Evolutionary conservation across 2,113 vertebrate genomes (phyloP), one percentile per base, ranked within the genome.

Genomic region (Crocuta crocuta): DNA sequence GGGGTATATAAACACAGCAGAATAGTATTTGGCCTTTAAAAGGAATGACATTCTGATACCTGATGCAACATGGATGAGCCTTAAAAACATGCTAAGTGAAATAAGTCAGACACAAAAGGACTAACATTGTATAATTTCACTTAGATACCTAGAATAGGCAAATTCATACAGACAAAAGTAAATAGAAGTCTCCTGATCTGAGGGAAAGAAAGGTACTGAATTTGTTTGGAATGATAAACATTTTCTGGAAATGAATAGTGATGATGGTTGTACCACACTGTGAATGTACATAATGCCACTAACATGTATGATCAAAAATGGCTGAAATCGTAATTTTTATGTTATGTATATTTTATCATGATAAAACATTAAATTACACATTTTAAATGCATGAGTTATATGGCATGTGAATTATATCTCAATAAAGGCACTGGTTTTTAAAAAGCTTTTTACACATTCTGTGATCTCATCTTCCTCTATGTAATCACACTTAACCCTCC

Each of bases 381-480:
- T 35, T 91, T 79, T 39, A 65, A 48, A 65, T 68, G 24, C 26
- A 24, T 63, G 1, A 87, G 28, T n/a, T 50, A 53, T 61, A 88
- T 19, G 24, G 26, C 70, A 89, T 10, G 21, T 78, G 39, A 89
- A 85, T 85, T 73, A 68, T 53, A 81, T 61, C 50, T 76, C 50
- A 95, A 85, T 66, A 81, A 86, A 93, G 35, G 11, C 21, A 53
- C 70, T 81, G 66, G 89, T 89, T 39, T 26, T 17, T 7, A 76
- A 78, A 68, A 97, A 66, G 0, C 13, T 70, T 91, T 91, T 81
- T 70, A 91, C 10, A 12, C 12, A 85, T 92, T 96, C 94, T n/a
- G 17, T 58, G 9, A 61, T 90, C 92, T 82, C 61, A 84, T 83
- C 45, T 61, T 10, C 55, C 8, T 92, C 13, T 61, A 10, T 21